Evolutionary conservation across 2,888 invertebrate species (phyloP).

Genomic region (Parochlus steinenii): DNA sequence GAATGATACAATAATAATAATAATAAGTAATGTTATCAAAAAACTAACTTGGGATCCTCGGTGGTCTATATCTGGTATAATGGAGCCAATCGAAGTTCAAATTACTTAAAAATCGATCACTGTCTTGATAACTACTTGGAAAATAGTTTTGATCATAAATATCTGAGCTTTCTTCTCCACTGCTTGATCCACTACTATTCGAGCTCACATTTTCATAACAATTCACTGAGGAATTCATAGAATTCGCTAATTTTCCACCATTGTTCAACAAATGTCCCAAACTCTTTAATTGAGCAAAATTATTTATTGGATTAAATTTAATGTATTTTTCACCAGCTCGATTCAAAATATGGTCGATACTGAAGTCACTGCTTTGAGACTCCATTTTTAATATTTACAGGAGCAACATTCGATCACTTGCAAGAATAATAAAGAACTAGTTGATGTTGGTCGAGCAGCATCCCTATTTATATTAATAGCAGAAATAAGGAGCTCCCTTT

Average conservation of each 20-base stretch:
- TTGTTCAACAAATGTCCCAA: neutral
- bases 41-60: constrained; percentile 44
- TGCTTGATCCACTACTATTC: constrained; percentile 7
- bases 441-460: no score
- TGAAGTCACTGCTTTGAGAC: constrained; percentile 31
- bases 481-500: no score
- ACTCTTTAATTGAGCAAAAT: neutral
- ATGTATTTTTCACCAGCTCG: constrained; percentile 31
- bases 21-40: constrained; percentile 7
- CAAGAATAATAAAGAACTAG: no score
- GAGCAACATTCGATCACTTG: no score
- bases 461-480: no score
- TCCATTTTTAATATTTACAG: no score
- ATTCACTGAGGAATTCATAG: constrained; percentile 13
- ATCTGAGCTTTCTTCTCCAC: constrained; percentile 4
- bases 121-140: neutral
- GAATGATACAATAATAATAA: constrained; percentile 1
- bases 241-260: constrained; percentile 4
- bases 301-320: constrained; percentile 15
- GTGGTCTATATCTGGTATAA: constrained; percentile 53
- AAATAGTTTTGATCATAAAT: constrained; percentile 2
- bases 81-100: constrained; percentile 41
- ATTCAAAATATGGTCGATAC: constrained; percentile 42
- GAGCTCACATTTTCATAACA: constrained; percentile 14
- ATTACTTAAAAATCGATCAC: constrained; percentile 14